Conservation (phyloP, 30 jellyfish, hydroid and myxozoan genomes). For the Rhopilema esculentum region DNA sequence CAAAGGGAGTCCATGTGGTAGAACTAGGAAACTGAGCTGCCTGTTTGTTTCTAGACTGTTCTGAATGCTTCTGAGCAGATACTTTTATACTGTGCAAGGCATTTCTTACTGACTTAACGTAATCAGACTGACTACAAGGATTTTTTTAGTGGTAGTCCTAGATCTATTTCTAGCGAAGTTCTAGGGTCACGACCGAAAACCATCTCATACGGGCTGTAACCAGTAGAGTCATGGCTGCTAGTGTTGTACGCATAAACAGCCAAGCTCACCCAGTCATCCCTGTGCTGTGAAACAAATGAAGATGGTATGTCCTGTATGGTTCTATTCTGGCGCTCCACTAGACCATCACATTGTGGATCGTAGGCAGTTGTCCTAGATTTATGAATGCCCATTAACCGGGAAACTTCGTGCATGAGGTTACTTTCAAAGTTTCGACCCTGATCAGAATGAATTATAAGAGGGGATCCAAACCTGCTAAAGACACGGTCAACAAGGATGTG, state of each 20-base stretch:
- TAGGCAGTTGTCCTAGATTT: slow-evolving; percentile 26
- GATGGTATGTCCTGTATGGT: slow-evolving; percentile 1
- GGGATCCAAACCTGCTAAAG: slow-evolving; percentile 55
- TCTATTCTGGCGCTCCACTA: slow-evolving; percentile 8
- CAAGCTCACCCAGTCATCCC: slow-evolving; percentile 28
- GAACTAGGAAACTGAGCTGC: neutral
- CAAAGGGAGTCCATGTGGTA: slow-evolving; percentile 11
- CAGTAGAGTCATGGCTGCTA: slow-evolving; percentile 32
- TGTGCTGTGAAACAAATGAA: slow-evolving; percentile 29
- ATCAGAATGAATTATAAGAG: slow-evolving; percentile 49
- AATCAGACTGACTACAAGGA: slow-evolving; percentile 21
- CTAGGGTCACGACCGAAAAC: slow-evolving; percentile 28
- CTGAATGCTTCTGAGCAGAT: slow-evolving; percentile 35
- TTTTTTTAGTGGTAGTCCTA: too few species aligned
- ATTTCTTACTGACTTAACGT: slow-evolving; percentile 17
- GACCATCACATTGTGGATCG: slow-evolving; percentile 32
- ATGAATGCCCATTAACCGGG: slow-evolving; percentile 32
- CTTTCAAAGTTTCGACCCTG: slow-evolving; percentile 56
- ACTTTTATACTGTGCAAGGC: slow-evolving; percentile 13
- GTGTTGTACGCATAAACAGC: slow-evolving; percentile 45
- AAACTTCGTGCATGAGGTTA: slow-evolving; percentile 42
- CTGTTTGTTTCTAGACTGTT: slow-evolving; percentile 5
- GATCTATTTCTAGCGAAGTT: slow-evolving; percentile 28
- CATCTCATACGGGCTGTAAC: slow-evolving; percentile 45
- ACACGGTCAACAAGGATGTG: slow-evolving; percentile 28